phyloP scores from a whole-genome alignment of 2,888 invertebrate genomes.

The Euproctis similis region DNA sequence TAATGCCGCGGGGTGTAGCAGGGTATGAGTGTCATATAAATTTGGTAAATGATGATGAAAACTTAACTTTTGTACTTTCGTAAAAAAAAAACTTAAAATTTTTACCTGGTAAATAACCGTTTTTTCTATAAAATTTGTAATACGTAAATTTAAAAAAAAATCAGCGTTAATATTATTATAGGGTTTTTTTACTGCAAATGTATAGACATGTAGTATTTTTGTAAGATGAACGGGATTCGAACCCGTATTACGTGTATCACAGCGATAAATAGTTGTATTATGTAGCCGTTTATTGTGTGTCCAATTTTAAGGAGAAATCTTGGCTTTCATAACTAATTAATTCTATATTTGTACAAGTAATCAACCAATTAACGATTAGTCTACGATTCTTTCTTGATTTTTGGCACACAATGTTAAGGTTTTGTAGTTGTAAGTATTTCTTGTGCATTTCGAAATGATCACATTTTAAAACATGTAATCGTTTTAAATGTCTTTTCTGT shows the following conservation, averaged over 20 bases:
- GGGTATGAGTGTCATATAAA: slow-evolving; percentile 73
- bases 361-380: slow-evolving; percentile 10
- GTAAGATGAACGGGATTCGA: slow-evolving; percentile 53
- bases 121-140: slow-evolving; percentile 63
- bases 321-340: slow-evolving; percentile 16
- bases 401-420: slow-evolving; percentile 36
- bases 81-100: slow-evolving; percentile 61
- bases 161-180: slow-evolving; percentile 52
- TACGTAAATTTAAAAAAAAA: slow-evolving; percentile 58
- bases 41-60: slow-evolving; percentile 41
- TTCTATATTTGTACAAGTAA: too few relatives aligned
- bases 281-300: slow-evolving; percentile 44
- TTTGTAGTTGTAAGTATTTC: slow-evolving; percentile 52
- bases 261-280: slow-evolving; percentile 70
- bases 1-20: slow-evolving; percentile 72
- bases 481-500: slow-evolving; percentile 18
- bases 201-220: slow-evolving; percentile 73
- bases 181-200: slow-evolving; percentile 68
- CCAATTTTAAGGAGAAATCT: slow-evolving; percentile 46
- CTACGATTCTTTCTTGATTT: slow-evolving; percentile 45
- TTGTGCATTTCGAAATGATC: slow-evolving; percentile 53
- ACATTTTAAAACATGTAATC: slow-evolving; percentile 57
- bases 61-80: slow-evolving; percentile 70
- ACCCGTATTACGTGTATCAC: slow-evolving; percentile 71
- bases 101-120: slow-evolving; percentile 67